Conservation (phyloP, 2,797 vertebrate species). For the Pseudotriccus pelzelni region DNA sequence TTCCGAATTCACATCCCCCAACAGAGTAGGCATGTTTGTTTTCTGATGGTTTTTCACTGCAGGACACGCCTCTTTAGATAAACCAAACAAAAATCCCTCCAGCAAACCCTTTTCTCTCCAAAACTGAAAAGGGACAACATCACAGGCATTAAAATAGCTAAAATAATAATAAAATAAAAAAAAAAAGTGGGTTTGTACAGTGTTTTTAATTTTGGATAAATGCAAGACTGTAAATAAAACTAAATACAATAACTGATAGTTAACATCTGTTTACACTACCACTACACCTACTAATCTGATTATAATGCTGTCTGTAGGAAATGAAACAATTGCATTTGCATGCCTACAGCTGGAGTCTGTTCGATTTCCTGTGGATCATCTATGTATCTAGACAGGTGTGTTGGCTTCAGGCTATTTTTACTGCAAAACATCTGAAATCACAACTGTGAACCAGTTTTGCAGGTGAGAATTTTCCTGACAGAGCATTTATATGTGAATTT, state of each 20-base stretch:
- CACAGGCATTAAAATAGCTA: background rate
- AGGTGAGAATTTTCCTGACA: slow-evolving; percentile 24
- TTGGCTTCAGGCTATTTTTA: slow-evolving; percentile 42
- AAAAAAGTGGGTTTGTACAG: background rate
- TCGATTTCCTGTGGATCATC: slow-evolving; percentile 10
- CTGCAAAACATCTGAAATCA: slow-evolving; percentile 45
- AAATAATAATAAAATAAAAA: background rate
- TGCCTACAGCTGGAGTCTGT: background rate
- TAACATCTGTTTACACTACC: background rate
- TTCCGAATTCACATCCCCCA: background rate
- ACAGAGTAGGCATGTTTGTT: background rate
- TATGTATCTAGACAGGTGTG: slow-evolving; percentile 29
- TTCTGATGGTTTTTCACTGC: background rate
- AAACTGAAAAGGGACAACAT: background rate
- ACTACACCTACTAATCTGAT: background rate
- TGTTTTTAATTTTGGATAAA: background rate
- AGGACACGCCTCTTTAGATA: background rate
- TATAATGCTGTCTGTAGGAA: background rate
- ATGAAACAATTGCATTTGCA: background rate
- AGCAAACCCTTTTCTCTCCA: accelerated
- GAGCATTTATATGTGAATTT: slow-evolving; percentile 1
- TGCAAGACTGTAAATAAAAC: background rate
- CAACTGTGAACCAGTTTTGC: background rate
- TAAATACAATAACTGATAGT: background rate
- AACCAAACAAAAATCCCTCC: background rate